Base-by-base conservation (phyloP, 2,113 vertebrate genomes). In the Dinomys branickii region DNA sequence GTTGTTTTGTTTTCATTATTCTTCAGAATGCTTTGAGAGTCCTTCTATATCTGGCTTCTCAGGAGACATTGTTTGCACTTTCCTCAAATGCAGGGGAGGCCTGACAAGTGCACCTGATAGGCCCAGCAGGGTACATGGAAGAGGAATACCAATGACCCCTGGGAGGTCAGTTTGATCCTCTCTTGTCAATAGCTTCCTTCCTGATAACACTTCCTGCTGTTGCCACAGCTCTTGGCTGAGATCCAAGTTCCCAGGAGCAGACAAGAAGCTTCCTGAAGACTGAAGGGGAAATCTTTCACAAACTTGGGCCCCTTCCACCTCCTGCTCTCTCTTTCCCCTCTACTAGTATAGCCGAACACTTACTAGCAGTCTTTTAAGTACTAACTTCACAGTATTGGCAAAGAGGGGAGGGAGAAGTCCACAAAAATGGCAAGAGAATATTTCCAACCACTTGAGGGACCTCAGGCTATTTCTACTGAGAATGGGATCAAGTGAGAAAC, bases 101-200 rank as follows among this genome's bases (percentile, higher is more conserved):
- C 35, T 59, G 80, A 86, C 35, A 83, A 50, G 78, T 38, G 91
- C 33, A 17, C 71, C 78, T 19, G 28, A 88, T 47, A 80, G 63
- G 52, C 47, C 50, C 30, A 90, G 22, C 38, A 52, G 58, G 77
- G 52, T 38, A 56, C 5, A n/a, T 28, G 24, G 4, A 63, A 65
- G 84, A 24, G 73, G 22, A 91, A 88, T 56, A 59, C 19, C 78
- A 85, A 85, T 65, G 67, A 77, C 47, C 28, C 33, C 65, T 26
- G 19, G 56, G 92, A 69, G 54, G 33, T 24, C 33, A 69, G 63
- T 61, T 54, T 90, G 83, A 92, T 85, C 63, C 85, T 50, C 35
- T 77, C 69, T 94, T 88, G 82, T 95, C 95, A 94, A 91, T 59
- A 85, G 44, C 33, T 94, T 94, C 88, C 85, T 95, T 96, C 93